Evolutionary conservation across 2,113 vertebrate genomes (phyloP).

Genomic region (Heterochromis multidens): DNA sequence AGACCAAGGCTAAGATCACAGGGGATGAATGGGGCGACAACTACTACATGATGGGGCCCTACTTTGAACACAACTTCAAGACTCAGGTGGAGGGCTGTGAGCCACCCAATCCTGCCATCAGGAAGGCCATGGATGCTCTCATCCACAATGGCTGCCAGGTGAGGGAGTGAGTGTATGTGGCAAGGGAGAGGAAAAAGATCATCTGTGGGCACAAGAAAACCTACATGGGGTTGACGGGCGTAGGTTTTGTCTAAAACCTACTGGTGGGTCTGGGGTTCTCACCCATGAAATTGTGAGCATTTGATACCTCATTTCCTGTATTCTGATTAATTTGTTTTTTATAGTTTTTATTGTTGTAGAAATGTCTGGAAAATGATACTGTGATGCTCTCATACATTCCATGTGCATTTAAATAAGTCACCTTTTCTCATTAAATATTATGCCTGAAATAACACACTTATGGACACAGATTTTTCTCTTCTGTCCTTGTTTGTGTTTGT

Average conservation of each 20-base stretch:
- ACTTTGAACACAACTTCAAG: conserved; percentile 92
- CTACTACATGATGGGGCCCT: conserved; percentile 92
- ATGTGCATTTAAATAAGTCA: too few species aligned
- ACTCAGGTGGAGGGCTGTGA: conserved; percentile 93
- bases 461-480: too few species aligned
- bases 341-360: too few species aligned
- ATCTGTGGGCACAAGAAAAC: background rate
- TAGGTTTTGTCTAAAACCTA: background rate
- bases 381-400: too few species aligned
- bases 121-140: conserved; percentile 84
- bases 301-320: too few species aligned
- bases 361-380: too few species aligned
- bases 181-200: background rate
- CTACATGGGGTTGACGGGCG: background rate
- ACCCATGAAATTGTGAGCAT: background rate
- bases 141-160: conserved; percentile 89
- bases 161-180: background rate
- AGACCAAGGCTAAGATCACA: conserved; percentile 94
- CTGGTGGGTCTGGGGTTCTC: background rate
- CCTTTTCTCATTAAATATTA: too few species aligned
- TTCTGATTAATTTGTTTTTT: too few species aligned
- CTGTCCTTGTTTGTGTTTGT: too few species aligned
- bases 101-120: conserved; percentile 75
- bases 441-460: too few species aligned
- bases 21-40: conserved; percentile 96